Evolutionary conservation across 2,888 invertebrate genomes (phyloP).

Genomic region (Phyllotreta striolata): DNA sequence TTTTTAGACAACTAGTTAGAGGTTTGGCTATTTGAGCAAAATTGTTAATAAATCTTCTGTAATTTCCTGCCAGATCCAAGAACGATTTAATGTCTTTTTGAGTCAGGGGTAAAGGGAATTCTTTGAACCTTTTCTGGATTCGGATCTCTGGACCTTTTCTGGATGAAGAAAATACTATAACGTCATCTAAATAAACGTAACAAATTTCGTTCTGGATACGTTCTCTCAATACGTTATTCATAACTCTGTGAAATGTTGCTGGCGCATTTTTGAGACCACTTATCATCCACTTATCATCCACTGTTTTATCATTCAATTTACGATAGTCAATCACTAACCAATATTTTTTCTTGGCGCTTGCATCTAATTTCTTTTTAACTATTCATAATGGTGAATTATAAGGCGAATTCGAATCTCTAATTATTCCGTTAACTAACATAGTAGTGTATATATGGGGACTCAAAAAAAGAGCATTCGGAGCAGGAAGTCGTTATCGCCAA

Average conservation of each 20-base stretch:
- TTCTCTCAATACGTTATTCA: conserved; percentile 35
- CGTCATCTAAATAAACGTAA: conserved; percentile 31
- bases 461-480: too few species aligned
- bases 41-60: conserved; percentile 30
- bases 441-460: too few species aligned
- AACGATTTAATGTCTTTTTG: conserved; percentile 23
- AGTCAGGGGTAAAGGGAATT: conserved; percentile 22
- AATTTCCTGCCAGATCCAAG: conserved; percentile 21
- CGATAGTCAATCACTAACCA: too few species aligned
- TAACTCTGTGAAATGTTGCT: conserved; percentile 33
- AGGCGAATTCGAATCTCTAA: too few species aligned
- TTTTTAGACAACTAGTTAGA: conserved; percentile 2
- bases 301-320: too few species aligned
- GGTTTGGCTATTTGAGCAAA: conserved; percentile 31
- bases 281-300: conserved; percentile 18
- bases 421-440: too few species aligned
- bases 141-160: conserved; percentile 17
- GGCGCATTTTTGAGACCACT: conserved; percentile 36
- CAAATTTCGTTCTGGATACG: conserved; percentile 32
- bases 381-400: too few species aligned
- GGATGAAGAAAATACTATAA: conserved; percentile 27
- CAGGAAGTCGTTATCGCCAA: too few species aligned
- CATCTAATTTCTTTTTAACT: too few species aligned
- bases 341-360: too few species aligned
- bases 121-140: conserved; percentile 34